phyloP scores from a whole-genome alignment of 2,888 invertebrate genomes.

The Theristus sp. region DNA sequence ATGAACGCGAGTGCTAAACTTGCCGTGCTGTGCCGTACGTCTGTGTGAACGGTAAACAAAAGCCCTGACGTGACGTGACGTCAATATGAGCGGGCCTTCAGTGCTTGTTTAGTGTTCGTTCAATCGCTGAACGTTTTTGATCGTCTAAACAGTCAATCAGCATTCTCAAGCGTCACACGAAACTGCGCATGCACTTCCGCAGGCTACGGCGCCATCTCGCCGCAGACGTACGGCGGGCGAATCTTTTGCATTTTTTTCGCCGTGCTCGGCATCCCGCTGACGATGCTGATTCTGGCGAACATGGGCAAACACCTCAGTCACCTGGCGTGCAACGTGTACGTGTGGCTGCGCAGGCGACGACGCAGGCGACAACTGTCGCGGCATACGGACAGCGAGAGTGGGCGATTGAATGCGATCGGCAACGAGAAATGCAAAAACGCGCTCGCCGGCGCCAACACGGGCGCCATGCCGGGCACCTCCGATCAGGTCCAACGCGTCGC shows the following conservation, averaged over 20 bases:
- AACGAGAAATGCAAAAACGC: not conserved
- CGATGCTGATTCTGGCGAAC: slow-evolving; percentile 1
- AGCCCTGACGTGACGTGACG: no score
- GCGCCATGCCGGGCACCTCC: not conserved
- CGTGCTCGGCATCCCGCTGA: slow-evolving; percentile 1
- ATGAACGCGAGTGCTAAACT: no score
- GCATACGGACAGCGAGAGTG: not conserved
- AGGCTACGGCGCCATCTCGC: not conserved
- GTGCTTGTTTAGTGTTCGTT: no score
- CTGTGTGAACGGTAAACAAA: no score
- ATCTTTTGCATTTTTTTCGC: slow-evolving; percentile 1
- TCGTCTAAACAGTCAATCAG: no score
- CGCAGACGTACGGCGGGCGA: not conserved
- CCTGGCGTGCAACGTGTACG: not conserved
- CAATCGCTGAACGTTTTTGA: no score
- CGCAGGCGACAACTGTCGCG: not conserved
- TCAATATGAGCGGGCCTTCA: no score
- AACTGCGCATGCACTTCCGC: no score
- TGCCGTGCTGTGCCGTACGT: no score
- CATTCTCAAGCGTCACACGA: no score
- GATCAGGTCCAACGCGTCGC: no score
- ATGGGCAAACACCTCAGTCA: not conserved
- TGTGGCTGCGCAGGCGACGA: not conserved
- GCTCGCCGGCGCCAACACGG: not conserved
- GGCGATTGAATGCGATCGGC: not conserved